These are phyloP conservation scores for Buceros bicornis DNA, from an alignment of 2,797 vertebrate genomes.

Conservation along the genomic window DNA sequence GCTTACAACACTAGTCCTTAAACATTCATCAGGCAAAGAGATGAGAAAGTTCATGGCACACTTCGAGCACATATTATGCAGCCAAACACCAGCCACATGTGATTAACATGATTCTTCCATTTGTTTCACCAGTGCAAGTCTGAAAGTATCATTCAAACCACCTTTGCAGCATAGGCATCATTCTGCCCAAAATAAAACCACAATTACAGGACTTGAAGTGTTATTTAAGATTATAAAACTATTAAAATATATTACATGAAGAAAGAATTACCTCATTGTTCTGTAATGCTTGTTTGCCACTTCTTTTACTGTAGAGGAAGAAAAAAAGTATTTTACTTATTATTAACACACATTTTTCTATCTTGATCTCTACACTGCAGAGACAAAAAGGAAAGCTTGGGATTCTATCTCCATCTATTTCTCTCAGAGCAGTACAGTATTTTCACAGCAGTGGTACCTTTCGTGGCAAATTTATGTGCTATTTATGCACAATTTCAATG, in stretches of 20 bases:
- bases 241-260: neutral
- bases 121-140: neutral
- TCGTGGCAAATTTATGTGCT: neutral
- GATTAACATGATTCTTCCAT: neutral
- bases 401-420: neutral
- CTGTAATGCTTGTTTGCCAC: conserved; percentile 78
- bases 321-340: conserved; percentile 41
- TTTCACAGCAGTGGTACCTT: neutral
- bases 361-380: neutral
- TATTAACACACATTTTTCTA: neutral
- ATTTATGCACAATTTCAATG: neutral
- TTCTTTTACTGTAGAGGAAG: conserved; percentile 82
- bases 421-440: neutral
- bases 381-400: neutral
- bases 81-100: neutral
- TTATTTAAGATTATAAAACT: neutral
- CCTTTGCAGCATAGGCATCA: neutral
- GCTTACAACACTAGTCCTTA: neutral
- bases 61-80: neutral
- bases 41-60: neutral
- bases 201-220: neutral
- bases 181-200: neutral
- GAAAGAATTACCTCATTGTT: conserved; percentile 85
- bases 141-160: neutral
- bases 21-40: neutral